Evolutionary conservation across 2,888 invertebrate genomes (phyloP).

Genomic region (Tribolium freemani): DNA sequence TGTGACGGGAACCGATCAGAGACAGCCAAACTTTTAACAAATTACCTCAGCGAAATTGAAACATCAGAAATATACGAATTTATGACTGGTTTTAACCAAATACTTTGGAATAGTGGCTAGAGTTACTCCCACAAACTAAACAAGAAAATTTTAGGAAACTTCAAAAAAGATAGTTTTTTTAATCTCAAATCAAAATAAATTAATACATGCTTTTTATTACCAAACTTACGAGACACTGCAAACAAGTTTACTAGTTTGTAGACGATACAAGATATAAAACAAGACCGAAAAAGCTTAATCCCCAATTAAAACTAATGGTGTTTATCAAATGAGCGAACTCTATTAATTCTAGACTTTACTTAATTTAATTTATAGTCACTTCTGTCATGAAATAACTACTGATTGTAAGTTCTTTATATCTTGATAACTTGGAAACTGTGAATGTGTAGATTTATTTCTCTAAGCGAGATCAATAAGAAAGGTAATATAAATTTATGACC

Average conservation of each 20-base stretch:
- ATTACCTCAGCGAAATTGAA: not conserved
- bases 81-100: no score
- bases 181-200: not conserved
- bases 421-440: not conserved
- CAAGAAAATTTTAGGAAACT: no score
- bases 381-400: slow-evolving; percentile 2
- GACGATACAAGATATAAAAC: not conserved
- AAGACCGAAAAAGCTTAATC: not conserved
- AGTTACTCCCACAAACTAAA: no score
- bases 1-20: not conserved
- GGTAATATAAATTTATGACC: not conserved
- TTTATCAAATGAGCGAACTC: slow-evolving; percentile 2
- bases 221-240: not conserved
- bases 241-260: not conserved
- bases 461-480: slow-evolving; percentile 3
- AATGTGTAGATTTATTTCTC: slow-evolving; percentile 1
- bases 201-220: not conserved
- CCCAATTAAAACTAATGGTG: slow-evolving; percentile 1
- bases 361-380: not conserved
- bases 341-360: not conserved
- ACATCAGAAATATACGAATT: not conserved
- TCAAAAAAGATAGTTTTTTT: no score
- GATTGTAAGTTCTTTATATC: slow-evolving; percentile 1
- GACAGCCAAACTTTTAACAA: not conserved
- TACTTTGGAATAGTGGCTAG: no score